These are phyloP conservation scores for Caenorhabditis sp. DNA, from an alignment of 2,888 invertebrate genomes.

Conservation along the genomic window DNA sequence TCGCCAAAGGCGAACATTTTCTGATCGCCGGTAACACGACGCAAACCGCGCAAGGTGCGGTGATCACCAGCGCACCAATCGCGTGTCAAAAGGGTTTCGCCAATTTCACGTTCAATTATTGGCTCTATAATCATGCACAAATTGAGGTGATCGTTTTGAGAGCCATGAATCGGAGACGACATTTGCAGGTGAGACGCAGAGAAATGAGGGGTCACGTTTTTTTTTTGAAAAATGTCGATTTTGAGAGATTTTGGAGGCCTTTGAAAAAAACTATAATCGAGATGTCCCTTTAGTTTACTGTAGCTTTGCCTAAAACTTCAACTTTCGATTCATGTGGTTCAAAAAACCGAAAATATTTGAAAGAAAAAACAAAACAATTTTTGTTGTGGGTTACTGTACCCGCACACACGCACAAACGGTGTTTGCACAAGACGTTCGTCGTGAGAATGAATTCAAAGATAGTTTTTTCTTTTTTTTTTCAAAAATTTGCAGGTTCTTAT, in stretches of 20 bases:
- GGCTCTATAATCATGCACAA: constrained; percentile 68
- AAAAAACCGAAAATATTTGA: not conserved
- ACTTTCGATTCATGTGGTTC: no score
- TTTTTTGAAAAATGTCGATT: no score
- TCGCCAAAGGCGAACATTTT: constrained; percentile 55
- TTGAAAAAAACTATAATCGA: no score
- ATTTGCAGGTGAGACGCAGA: constrained; percentile 61
- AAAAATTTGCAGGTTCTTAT: constrained; percentile 35
- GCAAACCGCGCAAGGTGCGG: constrained; percentile 57
- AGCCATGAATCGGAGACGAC: constrained; percentile 51
- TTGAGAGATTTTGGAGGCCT: no score
- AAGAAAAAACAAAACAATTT: no score
- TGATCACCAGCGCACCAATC: constrained; percentile 66
- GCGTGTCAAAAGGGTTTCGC: constrained; percentile 66
- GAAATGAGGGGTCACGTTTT: constrained; percentile 62
- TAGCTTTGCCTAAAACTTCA: no score
- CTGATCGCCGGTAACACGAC: constrained; percentile 68
- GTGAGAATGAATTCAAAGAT: no score
- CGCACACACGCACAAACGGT: no score
- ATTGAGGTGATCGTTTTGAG: constrained; percentile 65
- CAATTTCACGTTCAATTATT: constrained; percentile 65
- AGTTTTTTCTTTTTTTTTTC: no score
- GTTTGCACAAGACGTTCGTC: no score
- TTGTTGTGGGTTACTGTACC: no score
- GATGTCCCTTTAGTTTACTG: no score